Base-by-base conservation (phyloP, 1,140 invertebrate species). In the Drosophila ercepeae region DNA sequence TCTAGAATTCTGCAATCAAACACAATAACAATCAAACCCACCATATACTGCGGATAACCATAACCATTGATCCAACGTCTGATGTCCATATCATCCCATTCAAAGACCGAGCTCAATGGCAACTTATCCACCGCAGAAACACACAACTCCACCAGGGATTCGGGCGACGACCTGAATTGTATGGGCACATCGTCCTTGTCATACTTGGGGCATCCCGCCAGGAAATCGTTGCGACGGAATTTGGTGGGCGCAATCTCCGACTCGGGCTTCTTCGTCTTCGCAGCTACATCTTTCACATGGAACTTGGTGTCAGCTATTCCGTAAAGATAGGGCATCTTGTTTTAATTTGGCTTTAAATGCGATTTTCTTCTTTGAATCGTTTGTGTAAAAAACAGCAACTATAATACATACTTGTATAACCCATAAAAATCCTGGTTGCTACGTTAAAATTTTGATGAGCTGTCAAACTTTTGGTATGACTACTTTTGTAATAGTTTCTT, bases 21-120 rank as follows among this genome's bases (percentile, higher is more conserved):
- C n/a, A n/a, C n/a, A n/a, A n/a, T n/a, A n/a, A n/a, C n/a, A n/a
- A n/a, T n/a, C n/a, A n/a, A 36, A 41, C 79, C 25, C 18, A 89
- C 86, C 82, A 69, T 77, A 39, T 89, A 89, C 44, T 89, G 58
- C 1, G 74, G 88, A 76, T 84, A 89, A 0, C 86, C 86, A 16
- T 76, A 77, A 2, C 41, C 5, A 6, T n/a, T 23, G 0, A 89
- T 72, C 88, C 86, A 89, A 0, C 41, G 54, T 9, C 61, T 46
- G 4, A 89, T 63, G 18, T 90, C 70, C 70, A 58, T 63, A 13
- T 78, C 69, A 16, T 58, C 54, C 86, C 86, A 89, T 27, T 88
- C 75, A 32, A 25, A 89, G 1, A 78, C 44, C 34, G 77, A 55
- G 0, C 81, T 48, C 19, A 90, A 0, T 3, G 75, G 75, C 32